Percentiles rank a stretch among this genome's conserved stretches.
These are phyloP conservation scores for Drosophila nr. perissopoda DNA, from an alignment of 2,888 invertebrate species.

Conservation along the genomic window DNA sequence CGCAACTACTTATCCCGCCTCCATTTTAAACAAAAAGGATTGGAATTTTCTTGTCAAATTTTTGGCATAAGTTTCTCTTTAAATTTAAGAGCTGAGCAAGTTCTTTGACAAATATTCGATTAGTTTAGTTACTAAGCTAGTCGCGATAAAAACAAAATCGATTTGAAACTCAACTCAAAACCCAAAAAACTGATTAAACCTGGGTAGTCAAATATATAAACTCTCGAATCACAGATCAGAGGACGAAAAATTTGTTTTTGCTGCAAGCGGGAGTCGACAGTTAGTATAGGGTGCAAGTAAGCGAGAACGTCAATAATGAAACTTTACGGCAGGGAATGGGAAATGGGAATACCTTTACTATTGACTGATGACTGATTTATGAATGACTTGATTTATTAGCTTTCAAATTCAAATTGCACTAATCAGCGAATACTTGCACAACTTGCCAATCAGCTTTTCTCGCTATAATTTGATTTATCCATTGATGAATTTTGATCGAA, in stretches of 20 bases:
- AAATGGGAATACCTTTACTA: background rate
- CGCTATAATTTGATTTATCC: background rate
- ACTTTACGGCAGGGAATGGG: background rate
- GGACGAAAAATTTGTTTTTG: background rate
- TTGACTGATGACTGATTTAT: conserved; percentile 3
- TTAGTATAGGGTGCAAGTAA: background rate
- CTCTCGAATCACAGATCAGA: background rate
- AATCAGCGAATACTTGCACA: background rate
- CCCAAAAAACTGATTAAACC: background rate
- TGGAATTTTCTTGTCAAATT: background rate
- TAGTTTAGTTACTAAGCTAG: background rate
- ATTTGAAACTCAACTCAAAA: background rate
- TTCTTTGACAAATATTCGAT: background rate
- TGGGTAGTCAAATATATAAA: background rate
- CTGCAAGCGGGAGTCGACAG: background rate
- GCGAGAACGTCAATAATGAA: background rate
- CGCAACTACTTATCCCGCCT: background rate
- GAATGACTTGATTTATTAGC: background rate
- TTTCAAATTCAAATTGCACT: background rate
- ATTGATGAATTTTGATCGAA: background rate
- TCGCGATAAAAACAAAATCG: background rate
- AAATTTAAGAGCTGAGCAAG: background rate
- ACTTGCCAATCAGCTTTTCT: background rate
- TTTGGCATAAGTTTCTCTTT: background rate
- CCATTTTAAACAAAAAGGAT: conserved; percentile 49